These are phyloP conservation scores for Aselliscus stoliczkanus DNA, from an alignment of 2,797 vertebrate species.

Conservation along the genomic window DNA sequence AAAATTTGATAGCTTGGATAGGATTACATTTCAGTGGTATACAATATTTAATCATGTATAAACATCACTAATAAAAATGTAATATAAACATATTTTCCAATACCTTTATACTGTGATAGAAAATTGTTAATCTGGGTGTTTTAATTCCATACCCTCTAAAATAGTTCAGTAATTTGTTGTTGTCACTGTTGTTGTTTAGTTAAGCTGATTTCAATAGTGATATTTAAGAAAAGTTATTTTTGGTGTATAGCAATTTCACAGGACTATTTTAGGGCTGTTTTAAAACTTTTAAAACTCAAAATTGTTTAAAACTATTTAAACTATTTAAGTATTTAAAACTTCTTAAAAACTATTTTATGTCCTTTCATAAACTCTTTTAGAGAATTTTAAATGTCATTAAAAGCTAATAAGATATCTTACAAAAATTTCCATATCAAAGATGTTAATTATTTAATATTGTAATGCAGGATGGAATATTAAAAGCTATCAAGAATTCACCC, in stretches of 20 bases:
- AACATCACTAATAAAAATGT: conserved; percentile 3
- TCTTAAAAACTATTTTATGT: not conserved
- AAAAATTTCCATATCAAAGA: not conserved
- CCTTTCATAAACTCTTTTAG: not conserved
- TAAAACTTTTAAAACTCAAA: not conserved
- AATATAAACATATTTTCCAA: not conserved
- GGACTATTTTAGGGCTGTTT: not conserved
- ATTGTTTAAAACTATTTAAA: not conserved
- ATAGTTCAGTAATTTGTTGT: not conserved
- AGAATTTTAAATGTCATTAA: not conserved
- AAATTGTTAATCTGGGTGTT: not conserved
- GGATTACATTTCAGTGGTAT: not conserved
- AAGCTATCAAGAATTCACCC: not conserved
- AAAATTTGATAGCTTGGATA: not conserved
- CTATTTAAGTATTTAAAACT: not conserved
- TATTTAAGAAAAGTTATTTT: not conserved
- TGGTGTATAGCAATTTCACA: not conserved
- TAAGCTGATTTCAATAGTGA: not conserved
- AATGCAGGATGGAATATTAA: not conserved
- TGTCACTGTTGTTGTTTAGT: not conserved
- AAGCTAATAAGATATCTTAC: not conserved
- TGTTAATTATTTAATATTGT: not conserved
- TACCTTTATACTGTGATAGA: not conserved
- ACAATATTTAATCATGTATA: not conserved
- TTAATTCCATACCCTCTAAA: conserved; percentile 15